Conservation (phyloP, 2,113 vertebrate species). For the Nansenia antarctica region DNA sequence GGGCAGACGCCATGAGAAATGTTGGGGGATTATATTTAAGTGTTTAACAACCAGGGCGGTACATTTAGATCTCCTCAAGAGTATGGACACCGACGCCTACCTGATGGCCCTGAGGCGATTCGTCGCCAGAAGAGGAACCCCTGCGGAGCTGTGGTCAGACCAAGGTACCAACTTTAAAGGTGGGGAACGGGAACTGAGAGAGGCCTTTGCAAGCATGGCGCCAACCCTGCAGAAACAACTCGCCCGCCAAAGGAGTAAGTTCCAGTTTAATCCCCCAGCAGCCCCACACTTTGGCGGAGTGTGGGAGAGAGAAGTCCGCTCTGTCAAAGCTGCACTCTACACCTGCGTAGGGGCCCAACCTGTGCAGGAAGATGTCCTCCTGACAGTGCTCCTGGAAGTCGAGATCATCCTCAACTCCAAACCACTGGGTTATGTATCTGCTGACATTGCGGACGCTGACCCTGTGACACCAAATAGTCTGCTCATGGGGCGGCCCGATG, state of each 20-base stretch:
- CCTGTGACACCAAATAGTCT: neutral
- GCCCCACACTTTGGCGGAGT: no score
- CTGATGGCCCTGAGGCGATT: neutral
- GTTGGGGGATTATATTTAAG: constrained; percentile 23
- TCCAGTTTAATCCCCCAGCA: neutral
- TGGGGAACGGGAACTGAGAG: neutral
- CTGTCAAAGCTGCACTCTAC: no score
- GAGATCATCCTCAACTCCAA: neutral
- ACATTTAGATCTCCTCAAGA: neutral
- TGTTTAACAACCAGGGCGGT: constrained; percentile 11
- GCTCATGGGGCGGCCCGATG: constrained; percentile 9
- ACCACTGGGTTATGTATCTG: neutral
- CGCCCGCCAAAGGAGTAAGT: neutral
- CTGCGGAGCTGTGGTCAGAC: constrained; percentile 23
- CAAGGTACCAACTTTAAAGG: neutral
- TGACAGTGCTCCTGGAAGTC: neutral
- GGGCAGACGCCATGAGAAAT: neutral
- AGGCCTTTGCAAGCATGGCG: neutral
- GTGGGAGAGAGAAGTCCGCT: no score
- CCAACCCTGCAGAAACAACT: neutral
- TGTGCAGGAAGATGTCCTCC: neutral
- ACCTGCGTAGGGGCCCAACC: neutral
- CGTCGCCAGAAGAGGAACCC: constrained; percentile 25
- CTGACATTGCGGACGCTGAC: neutral
- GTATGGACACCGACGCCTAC: neutral